Base-by-base conservation (phyloP, 2,888 invertebrate species). In the Therioaphis trifolii region DNA sequence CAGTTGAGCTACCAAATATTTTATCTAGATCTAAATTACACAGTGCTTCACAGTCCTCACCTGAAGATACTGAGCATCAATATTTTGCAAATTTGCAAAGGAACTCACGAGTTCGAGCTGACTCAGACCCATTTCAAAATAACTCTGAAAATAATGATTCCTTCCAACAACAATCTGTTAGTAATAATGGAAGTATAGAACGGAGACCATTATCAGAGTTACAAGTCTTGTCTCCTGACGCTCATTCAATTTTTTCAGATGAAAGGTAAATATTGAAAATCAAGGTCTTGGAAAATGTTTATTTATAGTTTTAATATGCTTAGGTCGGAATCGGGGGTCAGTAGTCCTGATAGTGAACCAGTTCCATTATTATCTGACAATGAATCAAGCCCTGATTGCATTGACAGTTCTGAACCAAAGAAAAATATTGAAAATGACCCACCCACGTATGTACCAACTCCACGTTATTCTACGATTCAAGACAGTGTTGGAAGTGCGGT, bases 351-450 rank as follows among this genome's bases (percentile, higher is more conserved):
- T 5, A 82, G 82, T 63, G 82, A 82, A 63, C 82, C 82, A 12
- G 72, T 63, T 3, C 74, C 74, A 66, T 74, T 82, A 27, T 14
- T 74, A 72, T 82, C 82, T 24, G 82, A 82, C 14, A 74, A 40
- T 63, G 82, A 82, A 49, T n/a, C 15, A 18, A 82, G 82, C 2
- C 82, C 82, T n/a, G 82, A 82, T 49, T 82, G 82, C 18, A 82
- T 82, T 63, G 63, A 82, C 35, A 74, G 82, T 74, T 74, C 82
- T 63, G 82, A 82, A 74, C 82, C 82, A 52, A 82, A 82, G 66
- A 82, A 74, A 82, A 82, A 82, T 74, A 74, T 82, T 63, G 82
- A 82, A 66, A 82, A 82, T 82, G 82, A 82, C 14, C 82, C 82
- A 35, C 82, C 82, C 11, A 24, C 63, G 5, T 82, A 82, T 74